These are phyloP conservation scores for Hirundichthys speculiger DNA, from an alignment of 2,113 vertebrate genomes.

Conservation along the genomic window DNA sequence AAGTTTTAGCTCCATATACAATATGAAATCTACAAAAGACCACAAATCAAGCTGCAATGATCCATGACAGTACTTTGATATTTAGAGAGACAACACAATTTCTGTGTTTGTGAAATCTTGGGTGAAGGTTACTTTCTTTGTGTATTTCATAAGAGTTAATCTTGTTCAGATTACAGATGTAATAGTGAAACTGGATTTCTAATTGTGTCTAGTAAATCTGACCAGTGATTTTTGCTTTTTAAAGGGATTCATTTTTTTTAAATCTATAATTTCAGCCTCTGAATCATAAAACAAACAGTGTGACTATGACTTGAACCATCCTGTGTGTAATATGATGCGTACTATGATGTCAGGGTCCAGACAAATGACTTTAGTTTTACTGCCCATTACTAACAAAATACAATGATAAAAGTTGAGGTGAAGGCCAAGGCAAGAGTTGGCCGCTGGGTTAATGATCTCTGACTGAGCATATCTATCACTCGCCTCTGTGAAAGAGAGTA, in stretches of 20 bases:
- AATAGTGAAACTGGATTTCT: background rate
- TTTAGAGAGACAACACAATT: too few relatives aligned
- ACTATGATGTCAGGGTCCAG: conserved; percentile 64
- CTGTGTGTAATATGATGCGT: conserved; percentile 20
- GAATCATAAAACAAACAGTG: background rate
- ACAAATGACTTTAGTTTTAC: conserved; percentile 59
- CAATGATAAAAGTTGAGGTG: conserved; percentile 70
- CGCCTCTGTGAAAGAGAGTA: background rate
- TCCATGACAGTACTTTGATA: too few relatives aligned
- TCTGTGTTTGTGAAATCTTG: too few relatives aligned
- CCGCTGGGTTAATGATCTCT: conserved; percentile 64
- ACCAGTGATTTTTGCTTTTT: background rate
- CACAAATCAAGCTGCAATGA: too few relatives aligned
- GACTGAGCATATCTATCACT: conserved; percentile 17
- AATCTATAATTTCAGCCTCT: background rate
- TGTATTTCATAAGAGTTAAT: too few relatives aligned
- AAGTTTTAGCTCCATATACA: too few relatives aligned
- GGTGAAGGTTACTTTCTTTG: too few relatives aligned
- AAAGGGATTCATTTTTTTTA: background rate
- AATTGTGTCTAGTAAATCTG: too few relatives aligned
- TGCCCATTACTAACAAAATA: conserved; percentile 68
- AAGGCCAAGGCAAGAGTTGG: conserved; percentile 63
- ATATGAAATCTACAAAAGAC: too few relatives aligned
- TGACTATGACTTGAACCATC: conserved; percentile 33
- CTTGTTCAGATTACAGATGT: too few relatives aligned